A percentile compares a stretch with the other conserved stretches of the same genome.
These are phyloP conservation scores for Anguilla pacifica DNA, from an alignment of 2,797 vertebrate species.

Conservation along the genomic window DNA sequence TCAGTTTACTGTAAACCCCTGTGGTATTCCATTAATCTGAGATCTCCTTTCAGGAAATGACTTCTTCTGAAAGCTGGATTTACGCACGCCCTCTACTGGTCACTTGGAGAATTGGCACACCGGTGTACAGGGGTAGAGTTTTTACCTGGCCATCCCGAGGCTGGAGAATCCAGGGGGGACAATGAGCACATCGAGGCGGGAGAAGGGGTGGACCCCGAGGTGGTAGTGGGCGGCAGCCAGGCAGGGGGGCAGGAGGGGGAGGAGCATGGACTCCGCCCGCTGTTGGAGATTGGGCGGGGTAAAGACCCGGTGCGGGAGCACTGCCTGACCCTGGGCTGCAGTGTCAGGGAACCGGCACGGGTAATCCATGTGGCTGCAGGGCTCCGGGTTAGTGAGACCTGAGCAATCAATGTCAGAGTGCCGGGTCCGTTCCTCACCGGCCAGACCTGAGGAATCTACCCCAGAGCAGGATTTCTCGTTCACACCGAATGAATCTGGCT, in stretches of 20 bases:
- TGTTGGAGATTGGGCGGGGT: conserved; percentile 75
- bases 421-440: conserved; percentile 46
- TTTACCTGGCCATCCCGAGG: conserved; percentile 96
- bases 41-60: background rate
- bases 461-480: conserved; percentile 48
- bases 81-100: background rate
- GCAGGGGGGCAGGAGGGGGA: conserved; percentile 81
- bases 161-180: conserved; percentile 93
- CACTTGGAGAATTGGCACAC: background rate
- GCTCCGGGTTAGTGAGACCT: conserved; percentile 59
- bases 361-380: conserved; percentile 83
- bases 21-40: background rate
- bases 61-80: background rate
- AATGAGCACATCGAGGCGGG: conserved; percentile 89
- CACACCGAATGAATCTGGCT: background rate
- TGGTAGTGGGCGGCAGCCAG: conserved; percentile 81
- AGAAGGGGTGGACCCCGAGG: conserved; percentile 90
- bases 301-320: conserved; percentile 89
- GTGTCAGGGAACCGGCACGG: conserved; percentile 84
- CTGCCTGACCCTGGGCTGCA: conserved; percentile 70
- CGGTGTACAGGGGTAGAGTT: background rate
- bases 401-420: conserved; percentile 60
- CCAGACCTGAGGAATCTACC: conserved; percentile 35
- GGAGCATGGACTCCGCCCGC: conserved; percentile 72
- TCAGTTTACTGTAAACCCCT: background rate